phyloP scores from a whole-genome alignment of 2,113 vertebrate genomes.

The Pelodiscus sinensis region DNA sequence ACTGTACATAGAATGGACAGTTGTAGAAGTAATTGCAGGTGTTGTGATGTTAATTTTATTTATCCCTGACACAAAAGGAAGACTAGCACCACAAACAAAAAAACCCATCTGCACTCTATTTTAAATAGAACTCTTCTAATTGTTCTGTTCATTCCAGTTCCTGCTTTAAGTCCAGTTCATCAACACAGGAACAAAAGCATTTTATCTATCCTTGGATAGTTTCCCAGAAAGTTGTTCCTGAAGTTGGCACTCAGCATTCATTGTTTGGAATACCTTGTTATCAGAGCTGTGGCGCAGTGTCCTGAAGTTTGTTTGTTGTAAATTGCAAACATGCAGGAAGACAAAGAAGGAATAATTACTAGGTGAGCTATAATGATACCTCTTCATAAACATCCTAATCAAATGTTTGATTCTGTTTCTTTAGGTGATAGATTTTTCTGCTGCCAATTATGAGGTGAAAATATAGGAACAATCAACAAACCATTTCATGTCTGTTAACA shows the following conservation, averaged over 20 bases:
- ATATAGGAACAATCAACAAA: not conserved
- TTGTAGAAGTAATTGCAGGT: not conserved
- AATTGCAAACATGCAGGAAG: not conserved
- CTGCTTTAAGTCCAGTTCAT: not conserved
- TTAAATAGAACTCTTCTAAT: not conserved
- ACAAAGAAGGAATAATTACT: not conserved
- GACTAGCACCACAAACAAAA: not conserved
- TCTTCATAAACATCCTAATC: not conserved
- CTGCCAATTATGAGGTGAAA: not conserved
- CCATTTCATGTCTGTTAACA: not conserved
- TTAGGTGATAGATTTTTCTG: not conserved
- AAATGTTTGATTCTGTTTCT: not conserved
- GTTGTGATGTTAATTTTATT: not conserved
- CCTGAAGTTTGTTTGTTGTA: not conserved
- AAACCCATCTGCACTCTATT: not conserved
- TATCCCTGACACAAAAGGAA: not conserved
- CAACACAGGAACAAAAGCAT: not conserved
- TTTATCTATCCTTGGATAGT: not conserved
- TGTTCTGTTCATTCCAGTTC: not conserved
- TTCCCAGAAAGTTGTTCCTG: not conserved
- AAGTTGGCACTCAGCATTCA: not conserved
- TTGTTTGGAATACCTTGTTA: not conserved
- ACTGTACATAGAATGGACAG: not conserved
- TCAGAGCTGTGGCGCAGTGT: not conserved
- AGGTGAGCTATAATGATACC: not conserved